Conservation (phyloP, 2,113 vertebrate species). For the Rallus limicola region DNA sequence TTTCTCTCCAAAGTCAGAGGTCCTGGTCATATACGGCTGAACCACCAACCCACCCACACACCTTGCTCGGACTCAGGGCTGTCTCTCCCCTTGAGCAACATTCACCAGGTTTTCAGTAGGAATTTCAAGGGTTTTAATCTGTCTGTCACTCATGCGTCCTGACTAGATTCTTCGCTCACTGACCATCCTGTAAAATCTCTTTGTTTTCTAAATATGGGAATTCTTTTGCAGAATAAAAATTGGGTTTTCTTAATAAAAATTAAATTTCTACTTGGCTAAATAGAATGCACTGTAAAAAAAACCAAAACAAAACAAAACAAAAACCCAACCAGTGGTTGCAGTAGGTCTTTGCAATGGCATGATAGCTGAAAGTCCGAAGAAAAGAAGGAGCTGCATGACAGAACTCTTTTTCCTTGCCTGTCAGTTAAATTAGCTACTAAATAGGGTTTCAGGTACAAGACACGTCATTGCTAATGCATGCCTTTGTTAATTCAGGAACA, state of each 20-base stretch:
- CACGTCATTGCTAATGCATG: neutral
- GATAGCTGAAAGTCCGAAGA: slow-evolving; percentile 4
- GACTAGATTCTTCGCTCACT: neutral
- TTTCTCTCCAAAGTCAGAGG: neutral
- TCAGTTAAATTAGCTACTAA: slow-evolving; percentile 50
- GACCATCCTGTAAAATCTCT: neutral
- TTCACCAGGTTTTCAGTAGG: neutral
- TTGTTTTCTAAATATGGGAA: neutral
- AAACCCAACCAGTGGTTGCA: neutral
- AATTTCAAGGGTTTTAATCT: neutral
- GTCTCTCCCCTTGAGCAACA: neutral
- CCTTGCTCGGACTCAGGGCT: accelerated
- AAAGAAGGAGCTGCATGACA: neutral
- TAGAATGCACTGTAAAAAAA: neutral
- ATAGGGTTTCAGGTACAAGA: slow-evolving; percentile 20
- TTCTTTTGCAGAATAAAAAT: neutral
- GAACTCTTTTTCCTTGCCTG: neutral
- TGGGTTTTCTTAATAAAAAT: neutral
- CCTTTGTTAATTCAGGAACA: slow-evolving; percentile 22
- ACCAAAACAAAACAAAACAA: too few relatives aligned
- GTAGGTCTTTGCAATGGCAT: neutral
- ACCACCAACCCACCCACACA: neutral
- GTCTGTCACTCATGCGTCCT: neutral
- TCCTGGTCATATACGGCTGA: neutral
- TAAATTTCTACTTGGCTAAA: neutral